phyloP scores from a whole-genome alignment of 2,797 vertebrate species.

The Characodon lateralis region DNA sequence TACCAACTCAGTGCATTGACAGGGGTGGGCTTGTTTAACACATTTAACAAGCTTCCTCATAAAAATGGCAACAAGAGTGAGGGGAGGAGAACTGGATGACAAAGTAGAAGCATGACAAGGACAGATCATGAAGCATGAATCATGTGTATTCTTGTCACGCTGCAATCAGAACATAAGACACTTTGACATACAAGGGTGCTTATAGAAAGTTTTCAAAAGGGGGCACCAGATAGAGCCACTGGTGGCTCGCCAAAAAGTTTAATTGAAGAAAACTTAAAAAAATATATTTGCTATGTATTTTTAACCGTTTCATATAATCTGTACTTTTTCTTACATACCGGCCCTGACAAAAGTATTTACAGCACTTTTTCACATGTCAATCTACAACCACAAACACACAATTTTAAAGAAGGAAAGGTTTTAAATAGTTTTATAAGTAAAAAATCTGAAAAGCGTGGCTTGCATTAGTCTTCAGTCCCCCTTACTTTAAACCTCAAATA shows the following conservation, averaged over 20 bases:
- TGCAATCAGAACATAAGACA: background rate
- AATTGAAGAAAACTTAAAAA: background rate
- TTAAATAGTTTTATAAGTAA: no score
- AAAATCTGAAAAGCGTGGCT: no score
- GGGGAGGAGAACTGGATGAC: slow-evolving; percentile 8
- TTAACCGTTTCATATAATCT: background rate
- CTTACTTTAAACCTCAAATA: no score
- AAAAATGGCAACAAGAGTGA: slow-evolving; percentile 51
- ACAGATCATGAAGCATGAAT: background rate
- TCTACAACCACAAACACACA: no score
- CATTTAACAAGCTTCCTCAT: slow-evolving; percentile 63
- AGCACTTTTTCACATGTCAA: no score
- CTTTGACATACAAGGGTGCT: background rate
- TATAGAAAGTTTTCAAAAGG: background rate
- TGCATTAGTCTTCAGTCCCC: no score
- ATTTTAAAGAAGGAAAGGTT: no score
- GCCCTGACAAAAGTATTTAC: background rate
- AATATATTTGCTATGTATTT: background rate
- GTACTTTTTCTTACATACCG: background rate
- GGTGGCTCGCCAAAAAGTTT: background rate
- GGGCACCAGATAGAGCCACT: background rate
- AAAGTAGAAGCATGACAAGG: background rate
- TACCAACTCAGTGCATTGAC: slow-evolving; percentile 26
- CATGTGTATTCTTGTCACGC: background rate
- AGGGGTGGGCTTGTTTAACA: slow-evolving; percentile 48